Percentiles rank a stretch among this genome's conserved stretches.
Evolutionary conservation across 23 tunicate species (phyloP).

Genomic region (Trididemnum miniatum): DNA sequence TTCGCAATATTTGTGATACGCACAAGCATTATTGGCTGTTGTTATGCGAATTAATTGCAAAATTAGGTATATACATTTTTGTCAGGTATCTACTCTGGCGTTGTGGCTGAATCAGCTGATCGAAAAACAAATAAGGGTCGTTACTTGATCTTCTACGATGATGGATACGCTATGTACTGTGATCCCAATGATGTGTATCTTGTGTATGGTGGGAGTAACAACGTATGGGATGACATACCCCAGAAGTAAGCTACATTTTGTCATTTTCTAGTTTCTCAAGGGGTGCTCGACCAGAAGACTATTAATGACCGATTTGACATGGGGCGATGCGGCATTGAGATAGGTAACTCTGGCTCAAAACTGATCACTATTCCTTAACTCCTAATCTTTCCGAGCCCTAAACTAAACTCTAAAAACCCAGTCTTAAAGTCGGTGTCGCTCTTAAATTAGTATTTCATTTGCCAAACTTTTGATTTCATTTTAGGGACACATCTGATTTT

Average conservation of each 20-base stretch:
- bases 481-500: slow-evolving; percentile 60
- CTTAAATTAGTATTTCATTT: background rate
- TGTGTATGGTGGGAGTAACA: slow-evolving; percentile 42
- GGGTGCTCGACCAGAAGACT: too few species aligned
- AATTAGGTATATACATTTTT: too few species aligned
- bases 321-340: too few species aligned
- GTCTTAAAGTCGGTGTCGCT: too few species aligned
- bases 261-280: too few species aligned
- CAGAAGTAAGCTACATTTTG: slow-evolving; percentile 71
- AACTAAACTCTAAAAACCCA: too few species aligned
- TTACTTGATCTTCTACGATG: slow-evolving; percentile 73
- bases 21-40: background rate
- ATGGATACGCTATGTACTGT: slow-evolving; percentile 89
- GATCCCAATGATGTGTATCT: slow-evolving; percentile 40
- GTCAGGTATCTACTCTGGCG: slow-evolving; percentile 70
- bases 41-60: too few species aligned
- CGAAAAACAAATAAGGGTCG: slow-evolving; percentile 51
- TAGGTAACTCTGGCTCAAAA: too few species aligned
- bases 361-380: too few species aligned
- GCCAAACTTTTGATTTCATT: background rate
- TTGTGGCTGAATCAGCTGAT: slow-evolving; percentile 74
- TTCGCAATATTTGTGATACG: background rate
- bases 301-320: too few species aligned
- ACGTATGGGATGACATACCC: slow-evolving; percentile 79
- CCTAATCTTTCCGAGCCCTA: too few species aligned